A percentile compares a stretch with the other conserved stretches of the same genome.
These are phyloP conservation scores for Dichetophora obliterata DNA, from an alignment of 2,888 invertebrate species.

Conservation along the genomic window DNA sequence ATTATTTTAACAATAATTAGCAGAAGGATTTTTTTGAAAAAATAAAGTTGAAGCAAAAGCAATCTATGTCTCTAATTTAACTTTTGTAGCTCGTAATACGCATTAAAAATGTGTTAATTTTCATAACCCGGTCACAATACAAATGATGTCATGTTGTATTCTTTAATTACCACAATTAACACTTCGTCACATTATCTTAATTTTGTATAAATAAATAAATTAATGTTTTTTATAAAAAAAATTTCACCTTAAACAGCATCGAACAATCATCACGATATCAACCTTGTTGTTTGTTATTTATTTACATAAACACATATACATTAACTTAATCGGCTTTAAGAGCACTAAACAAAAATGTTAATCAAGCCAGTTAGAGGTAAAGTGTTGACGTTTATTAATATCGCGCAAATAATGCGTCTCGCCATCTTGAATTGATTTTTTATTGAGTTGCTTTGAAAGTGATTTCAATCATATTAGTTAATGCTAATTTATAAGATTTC, in stretches of 20 bases:
- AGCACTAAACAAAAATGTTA: constrained; percentile 5
- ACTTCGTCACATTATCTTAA: background rate
- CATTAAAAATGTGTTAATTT: too few relatives aligned
- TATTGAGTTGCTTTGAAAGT: background rate
- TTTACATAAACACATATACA: too few relatives aligned
- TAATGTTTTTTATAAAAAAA: background rate
- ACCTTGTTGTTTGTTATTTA: too few relatives aligned
- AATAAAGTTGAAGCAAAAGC: too few relatives aligned
- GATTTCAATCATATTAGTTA: background rate
- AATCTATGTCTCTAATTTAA: too few relatives aligned
- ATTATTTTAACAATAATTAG: too few relatives aligned
- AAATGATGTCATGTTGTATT: too few relatives aligned
- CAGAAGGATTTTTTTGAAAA: too few relatives aligned
- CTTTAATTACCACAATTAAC: background rate
- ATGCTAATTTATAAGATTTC: constrained; percentile 27
- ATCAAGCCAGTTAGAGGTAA: constrained; percentile 32
- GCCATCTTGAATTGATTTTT: background rate
- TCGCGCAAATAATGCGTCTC: background rate
- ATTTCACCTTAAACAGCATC: background rate
- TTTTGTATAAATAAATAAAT: background rate
- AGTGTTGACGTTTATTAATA: constrained; percentile 28
- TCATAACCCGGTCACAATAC: too few relatives aligned
- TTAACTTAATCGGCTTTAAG: too few relatives aligned
- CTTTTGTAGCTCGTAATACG: too few relatives aligned
- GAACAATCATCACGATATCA: background rate